phyloP scores from a whole-genome alignment of 2,113 vertebrate genomes.

The Strix uralensis region DNA sequence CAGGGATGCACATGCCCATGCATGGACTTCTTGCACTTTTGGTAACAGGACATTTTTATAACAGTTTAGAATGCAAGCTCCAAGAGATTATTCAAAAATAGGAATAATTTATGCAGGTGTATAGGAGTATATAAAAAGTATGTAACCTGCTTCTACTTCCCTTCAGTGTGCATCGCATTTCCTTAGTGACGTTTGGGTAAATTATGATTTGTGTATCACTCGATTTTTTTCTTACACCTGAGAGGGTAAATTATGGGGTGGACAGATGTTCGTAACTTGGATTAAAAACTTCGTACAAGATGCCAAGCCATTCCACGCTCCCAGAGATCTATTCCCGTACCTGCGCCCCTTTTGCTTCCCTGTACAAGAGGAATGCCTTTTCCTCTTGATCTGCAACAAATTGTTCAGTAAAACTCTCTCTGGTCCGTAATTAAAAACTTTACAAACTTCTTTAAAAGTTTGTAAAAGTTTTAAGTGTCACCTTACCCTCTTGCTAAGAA shows the following conservation, averaged over 20 bases:
- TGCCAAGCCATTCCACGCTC: background rate
- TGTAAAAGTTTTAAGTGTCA: background rate
- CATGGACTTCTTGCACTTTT: background rate
- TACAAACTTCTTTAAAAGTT: too few species aligned
- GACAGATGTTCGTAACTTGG: background rate
- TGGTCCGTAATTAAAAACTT: background rate
- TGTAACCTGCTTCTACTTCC: accelerated
- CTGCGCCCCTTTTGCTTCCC: too few species aligned
- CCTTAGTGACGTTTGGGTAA: background rate
- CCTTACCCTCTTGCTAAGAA: background rate
- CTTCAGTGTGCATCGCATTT: accelerated
- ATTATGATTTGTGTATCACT: background rate
- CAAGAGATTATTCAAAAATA: background rate
- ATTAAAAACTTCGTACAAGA: background rate
- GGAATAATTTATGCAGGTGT: background rate
- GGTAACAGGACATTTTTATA: background rate
- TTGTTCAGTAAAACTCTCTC: background rate
- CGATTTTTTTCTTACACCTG: background rate
- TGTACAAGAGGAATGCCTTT: background rate
- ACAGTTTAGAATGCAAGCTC: background rate
- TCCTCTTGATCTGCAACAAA: accelerated
- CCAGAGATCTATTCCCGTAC: accelerated
- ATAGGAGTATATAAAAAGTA: background rate
- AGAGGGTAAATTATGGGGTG: background rate
- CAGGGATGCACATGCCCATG: accelerated